Conservation (phyloP, 2,797 vertebrate species). For the Myotis findleyi region DNA sequence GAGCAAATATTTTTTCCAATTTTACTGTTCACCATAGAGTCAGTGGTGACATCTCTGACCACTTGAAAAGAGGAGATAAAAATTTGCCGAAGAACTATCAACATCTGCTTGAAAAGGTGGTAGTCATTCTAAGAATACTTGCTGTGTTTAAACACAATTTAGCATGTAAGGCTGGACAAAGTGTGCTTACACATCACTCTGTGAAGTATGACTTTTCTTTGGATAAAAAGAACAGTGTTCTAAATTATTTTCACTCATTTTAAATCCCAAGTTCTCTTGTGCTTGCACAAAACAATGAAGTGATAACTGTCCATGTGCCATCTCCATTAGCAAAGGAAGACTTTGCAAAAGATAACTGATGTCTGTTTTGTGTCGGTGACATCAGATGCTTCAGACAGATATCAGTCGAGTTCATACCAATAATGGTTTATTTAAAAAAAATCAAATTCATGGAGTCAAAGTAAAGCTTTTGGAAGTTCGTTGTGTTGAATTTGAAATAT, state of each 20-base stretch:
- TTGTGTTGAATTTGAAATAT: background rate
- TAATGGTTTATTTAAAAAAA: background rate
- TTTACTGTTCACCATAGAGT: background rate
- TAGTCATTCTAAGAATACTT: conserved; percentile 5
- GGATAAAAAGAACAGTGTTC: conserved; percentile 15
- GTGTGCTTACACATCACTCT: background rate
- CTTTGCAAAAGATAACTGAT: background rate
- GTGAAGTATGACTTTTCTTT: conserved; percentile 31
- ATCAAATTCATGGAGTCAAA: conserved; percentile 16
- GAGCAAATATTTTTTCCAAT: background rate
- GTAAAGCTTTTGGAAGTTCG: background rate
- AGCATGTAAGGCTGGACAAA: background rate
- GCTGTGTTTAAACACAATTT: background rate
- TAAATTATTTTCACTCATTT: conserved; percentile 40
- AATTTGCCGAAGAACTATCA: conserved; percentile 42
- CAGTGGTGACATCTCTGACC: background rate
- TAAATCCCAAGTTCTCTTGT: conserved; percentile 30
- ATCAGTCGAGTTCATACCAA: background rate
- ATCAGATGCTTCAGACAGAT: background rate
- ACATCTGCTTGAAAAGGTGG: background rate
- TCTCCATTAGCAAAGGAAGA: background rate
- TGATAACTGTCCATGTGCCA: background rate
- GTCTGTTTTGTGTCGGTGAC: background rate
- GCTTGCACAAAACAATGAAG: background rate
- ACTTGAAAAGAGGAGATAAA: background rate